Base-by-base conservation (phyloP, 2,888 invertebrate genomes). In the Netelia melanura region DNA sequence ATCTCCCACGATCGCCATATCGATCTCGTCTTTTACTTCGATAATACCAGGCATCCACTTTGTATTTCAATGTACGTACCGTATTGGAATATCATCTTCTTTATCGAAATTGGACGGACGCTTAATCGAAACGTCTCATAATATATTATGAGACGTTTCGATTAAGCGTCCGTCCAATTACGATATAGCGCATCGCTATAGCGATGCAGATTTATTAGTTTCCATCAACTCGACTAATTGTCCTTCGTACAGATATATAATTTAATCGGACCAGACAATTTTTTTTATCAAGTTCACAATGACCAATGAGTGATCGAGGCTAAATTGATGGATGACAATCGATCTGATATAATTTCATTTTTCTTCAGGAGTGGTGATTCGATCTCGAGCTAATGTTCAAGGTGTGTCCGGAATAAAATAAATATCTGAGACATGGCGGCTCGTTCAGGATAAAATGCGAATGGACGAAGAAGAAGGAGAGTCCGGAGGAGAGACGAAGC, bases 401-500 rank as follows among this genome's bases (percentile, higher is more conserved):
- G 86, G 86, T 86, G 87, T 81, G 88, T 88, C 80, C 87, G 85
- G 85, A 87, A 89, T 90, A 90, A 90, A 90, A 90, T 90, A 91
- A 91, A 91, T 91, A 91, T 91, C 88, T 87, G 88, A 87, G 87
- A 65, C 58, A 72, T 9, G 65, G 25, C n/a, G 56, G n/a, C 8
- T 71, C 38, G 6, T 38, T 56, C 21, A 14, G 17, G 21, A 64
- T 56, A 9, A 38, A 71, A 64, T 48, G 6, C 48, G 54, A 70
- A 30, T 56, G 54, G 43, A 1, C 44, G 10, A 38, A 62, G 67
- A 14, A 67, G 48, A 38, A 38, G 38, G 6, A 48, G 48, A 14
- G 10, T 48, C 48, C 3, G 11, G 48, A 48, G 48, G 1, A 14
- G 48, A 48, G 48, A 48, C 2, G 14, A 48, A 14, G 11, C 14